Percentiles rank a stretch among this genome's conserved stretches.
Conservation (phyloP, 1,140 invertebrate species). For the Halictus rubicundus region DNA sequence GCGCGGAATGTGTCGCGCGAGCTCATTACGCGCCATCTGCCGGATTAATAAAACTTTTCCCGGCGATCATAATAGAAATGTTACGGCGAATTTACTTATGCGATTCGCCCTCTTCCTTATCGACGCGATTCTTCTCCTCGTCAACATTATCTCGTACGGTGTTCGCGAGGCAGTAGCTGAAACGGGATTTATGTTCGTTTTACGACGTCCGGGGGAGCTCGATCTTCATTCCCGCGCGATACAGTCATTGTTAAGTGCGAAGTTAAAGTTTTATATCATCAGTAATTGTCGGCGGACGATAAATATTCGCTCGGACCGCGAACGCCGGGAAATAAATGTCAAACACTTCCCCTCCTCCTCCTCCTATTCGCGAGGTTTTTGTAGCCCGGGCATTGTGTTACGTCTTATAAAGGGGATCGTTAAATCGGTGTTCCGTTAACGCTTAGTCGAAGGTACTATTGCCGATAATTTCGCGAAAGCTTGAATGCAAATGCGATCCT, state of each 20-base stretch:
- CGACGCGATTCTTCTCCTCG: not conserved
- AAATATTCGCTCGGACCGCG: slow-evolving; percentile 31
- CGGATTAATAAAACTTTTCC: no score
- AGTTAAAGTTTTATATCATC: slow-evolving; percentile 29
- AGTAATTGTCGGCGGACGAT: not conserved
- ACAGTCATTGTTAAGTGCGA: not conserved
- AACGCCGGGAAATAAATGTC: not conserved
- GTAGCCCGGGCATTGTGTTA: not conserved
- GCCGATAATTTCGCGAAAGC: no score
- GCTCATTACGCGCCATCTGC: no score
- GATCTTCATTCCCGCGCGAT: not conserved
- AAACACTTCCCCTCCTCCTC: not conserved
- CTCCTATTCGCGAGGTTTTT: not conserved
- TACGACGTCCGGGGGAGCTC: not conserved
- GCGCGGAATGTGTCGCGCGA: no score
- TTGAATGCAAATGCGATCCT: no score
- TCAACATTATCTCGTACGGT: no score
- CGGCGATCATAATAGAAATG: not conserved
- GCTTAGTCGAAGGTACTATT: no score
- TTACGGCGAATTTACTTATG: not conserved
- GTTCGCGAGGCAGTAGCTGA: no score
- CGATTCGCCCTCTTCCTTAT: no score
- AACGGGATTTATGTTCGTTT: slow-evolving; percentile 1
- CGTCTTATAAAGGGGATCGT: not conserved
- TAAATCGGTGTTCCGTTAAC: not conserved